These are phyloP conservation scores for Thymallus thymallus DNA, from an alignment of 2,113 vertebrate genomes.

Conservation along the genomic window DNA sequence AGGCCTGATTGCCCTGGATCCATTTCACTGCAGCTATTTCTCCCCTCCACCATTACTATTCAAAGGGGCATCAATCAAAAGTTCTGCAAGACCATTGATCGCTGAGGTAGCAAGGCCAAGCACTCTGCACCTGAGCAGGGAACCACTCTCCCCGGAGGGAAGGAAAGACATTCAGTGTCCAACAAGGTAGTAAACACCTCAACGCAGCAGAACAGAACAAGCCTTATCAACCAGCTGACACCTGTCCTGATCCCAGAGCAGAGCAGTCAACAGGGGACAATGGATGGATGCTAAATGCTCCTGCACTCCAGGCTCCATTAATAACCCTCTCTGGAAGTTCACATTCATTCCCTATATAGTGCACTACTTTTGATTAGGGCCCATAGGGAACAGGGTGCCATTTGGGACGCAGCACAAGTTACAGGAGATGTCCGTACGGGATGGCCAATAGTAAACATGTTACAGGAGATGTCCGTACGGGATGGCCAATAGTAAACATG, in stretches of 20 bases:
- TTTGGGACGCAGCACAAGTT: no score
- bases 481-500: no score
- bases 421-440: no score
- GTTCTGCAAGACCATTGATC: conserved; percentile 50
- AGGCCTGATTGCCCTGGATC: conserved; percentile 38
- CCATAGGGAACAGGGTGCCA: no score
- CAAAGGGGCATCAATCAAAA: conserved; percentile 23
- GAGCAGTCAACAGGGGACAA: no score
- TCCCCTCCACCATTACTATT: conserved; percentile 49
- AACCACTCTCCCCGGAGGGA: neutral
- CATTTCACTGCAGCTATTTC: conserved; percentile 17
- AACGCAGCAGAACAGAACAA: neutral
- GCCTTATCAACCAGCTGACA: neutral
- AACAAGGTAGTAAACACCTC: neutral
- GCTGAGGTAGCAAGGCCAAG: conserved; percentile 40
- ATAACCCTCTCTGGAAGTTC: neutral
- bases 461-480: no score
- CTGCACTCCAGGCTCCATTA: neutral
- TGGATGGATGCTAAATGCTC: neutral
- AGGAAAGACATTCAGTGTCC: neutral
- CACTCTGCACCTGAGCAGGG: conserved; percentile 4
- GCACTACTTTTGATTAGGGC: no score
- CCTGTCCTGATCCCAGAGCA: no score
- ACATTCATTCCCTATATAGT: no score
- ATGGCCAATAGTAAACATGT: no score